Evolutionary conservation across 2,113 vertebrate genomes (phyloP).

Genomic region (Nothoprocta perdicaria): DNA sequence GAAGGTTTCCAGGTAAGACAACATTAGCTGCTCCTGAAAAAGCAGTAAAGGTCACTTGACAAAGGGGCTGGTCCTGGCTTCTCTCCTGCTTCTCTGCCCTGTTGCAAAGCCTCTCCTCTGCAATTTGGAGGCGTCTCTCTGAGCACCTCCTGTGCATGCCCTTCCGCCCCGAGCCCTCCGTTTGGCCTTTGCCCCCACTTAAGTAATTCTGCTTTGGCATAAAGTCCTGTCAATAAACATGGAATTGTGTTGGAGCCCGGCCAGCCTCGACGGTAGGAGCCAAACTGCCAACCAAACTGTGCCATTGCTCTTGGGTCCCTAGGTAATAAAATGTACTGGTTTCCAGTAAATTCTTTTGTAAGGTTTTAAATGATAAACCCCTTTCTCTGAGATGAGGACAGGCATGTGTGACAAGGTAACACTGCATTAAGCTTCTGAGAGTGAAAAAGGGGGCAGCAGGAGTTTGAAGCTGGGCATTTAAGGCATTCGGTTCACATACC

Average conservation of each 20-base stretch:
- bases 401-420: neutral
- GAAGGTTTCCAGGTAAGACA: neutral
- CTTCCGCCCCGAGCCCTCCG: neutral
- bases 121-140: rapidly evolving
- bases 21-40: rapidly evolving
- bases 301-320: neutral
- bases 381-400: neutral
- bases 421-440: neutral
- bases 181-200: rapidly evolving
- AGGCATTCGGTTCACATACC: neutral
- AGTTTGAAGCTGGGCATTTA: neutral
- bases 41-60: neutral
- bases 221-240: neutral
- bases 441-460: neutral
- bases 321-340: neutral
- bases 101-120: neutral
- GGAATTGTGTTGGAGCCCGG: rapidly evolving
- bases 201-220: neutral
- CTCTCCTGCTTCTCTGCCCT: neutral
- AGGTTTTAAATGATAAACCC: neutral
- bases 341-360: neutral
- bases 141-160: neutral
- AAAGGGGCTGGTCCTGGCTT: neutral
- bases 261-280: neutral
- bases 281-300: neutral